Conservation (phyloP, 2,797 vertebrate genomes). For the Jordanella pulchra region DNA sequence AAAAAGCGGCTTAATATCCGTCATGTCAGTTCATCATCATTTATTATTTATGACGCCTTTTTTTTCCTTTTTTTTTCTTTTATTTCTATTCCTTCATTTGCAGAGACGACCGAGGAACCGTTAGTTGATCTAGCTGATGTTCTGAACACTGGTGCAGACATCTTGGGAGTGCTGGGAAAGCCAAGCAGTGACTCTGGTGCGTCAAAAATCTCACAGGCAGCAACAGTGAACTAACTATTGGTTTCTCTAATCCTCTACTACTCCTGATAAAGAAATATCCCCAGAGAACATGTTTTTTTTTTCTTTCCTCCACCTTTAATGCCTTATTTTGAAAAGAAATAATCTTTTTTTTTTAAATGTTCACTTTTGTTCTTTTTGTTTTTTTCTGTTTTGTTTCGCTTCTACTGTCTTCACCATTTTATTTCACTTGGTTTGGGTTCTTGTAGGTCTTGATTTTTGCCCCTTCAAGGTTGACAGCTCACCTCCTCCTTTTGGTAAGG, state of each 20-base stretch:
- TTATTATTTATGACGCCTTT: constrained; percentile 73
- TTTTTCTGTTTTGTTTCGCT: constrained; percentile 67
- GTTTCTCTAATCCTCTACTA: constrained; percentile 33
- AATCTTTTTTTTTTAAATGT: constrained; percentile 41
- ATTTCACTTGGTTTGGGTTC: constrained; percentile 98
- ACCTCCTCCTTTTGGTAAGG: constrained; percentile 99
- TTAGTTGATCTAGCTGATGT: constrained; percentile 96
- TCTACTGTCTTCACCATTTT: constrained; percentile 80
- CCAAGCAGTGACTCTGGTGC: constrained; percentile 91
- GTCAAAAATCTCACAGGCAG: constrained; percentile 65
- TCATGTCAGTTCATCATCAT: constrained; percentile 64
- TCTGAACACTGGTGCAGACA: constrained; percentile 95
- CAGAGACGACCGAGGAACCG: constrained; percentile 90
- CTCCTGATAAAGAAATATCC: constrained; percentile 37
- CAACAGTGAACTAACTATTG: constrained; percentile 45
- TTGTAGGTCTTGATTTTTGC: constrained; percentile 99
- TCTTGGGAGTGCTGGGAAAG: constrained; percentile 97
- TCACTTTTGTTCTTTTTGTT: constrained; percentile 64
- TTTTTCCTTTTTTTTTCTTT: constrained; percentile 56
- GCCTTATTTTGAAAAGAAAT: constrained; percentile 62
- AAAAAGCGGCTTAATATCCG: constrained; percentile 45
- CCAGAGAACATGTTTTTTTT: constrained; percentile 48
- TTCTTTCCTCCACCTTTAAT: constrained; percentile 43
- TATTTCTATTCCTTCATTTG: constrained; percentile 41
- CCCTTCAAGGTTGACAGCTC: constrained; percentile 99